phyloP scores from a whole-genome alignment of 2,797 vertebrate genomes.

The Pteronotus mesoamericanus region DNA sequence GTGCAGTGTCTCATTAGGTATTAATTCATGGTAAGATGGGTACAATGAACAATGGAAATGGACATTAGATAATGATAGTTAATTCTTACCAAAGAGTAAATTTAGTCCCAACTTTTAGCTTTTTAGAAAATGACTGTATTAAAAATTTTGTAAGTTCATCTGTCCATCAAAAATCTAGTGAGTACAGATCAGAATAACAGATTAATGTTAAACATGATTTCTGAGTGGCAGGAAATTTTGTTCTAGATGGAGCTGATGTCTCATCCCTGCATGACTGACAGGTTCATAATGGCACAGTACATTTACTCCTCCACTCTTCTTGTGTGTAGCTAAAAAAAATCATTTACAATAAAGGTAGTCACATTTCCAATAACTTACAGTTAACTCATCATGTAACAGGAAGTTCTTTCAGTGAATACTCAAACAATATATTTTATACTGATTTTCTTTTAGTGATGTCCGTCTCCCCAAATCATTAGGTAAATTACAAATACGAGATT shows the following conservation, averaged over 20 bases:
- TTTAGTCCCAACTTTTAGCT: conserved; percentile 30
- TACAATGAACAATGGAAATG: conserved; percentile 32
- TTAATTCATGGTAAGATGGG: neutral
- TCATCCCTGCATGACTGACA: conserved; percentile 47
- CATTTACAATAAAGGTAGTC: conserved; percentile 48
- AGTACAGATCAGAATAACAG: conserved; percentile 60
- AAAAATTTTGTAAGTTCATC: conserved; percentile 58
- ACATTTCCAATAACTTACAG: conserved; percentile 38
- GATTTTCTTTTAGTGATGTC: neutral
- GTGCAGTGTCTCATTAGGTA: neutral
- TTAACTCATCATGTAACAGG: conserved; percentile 17
- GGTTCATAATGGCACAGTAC: conserved; percentile 35
- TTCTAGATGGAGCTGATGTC: conserved; percentile 56
- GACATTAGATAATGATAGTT: conserved; percentile 31
- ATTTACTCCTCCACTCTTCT: conserved; percentile 56
- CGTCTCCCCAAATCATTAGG: neutral
- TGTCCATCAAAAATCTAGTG: conserved; percentile 62
- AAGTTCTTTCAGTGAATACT: conserved; percentile 17
- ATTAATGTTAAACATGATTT: conserved; percentile 28
- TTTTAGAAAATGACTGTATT: conserved; percentile 62
- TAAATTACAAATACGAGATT: neutral
- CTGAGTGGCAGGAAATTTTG: conserved; percentile 53
- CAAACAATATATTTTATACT: neutral
- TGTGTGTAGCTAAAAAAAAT: conserved; percentile 32
- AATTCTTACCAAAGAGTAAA: conserved; percentile 41